These are phyloP conservation scores for Chydorus sphaericus DNA, from an alignment of 2,888 invertebrate species.

Conservation along the genomic window DNA sequence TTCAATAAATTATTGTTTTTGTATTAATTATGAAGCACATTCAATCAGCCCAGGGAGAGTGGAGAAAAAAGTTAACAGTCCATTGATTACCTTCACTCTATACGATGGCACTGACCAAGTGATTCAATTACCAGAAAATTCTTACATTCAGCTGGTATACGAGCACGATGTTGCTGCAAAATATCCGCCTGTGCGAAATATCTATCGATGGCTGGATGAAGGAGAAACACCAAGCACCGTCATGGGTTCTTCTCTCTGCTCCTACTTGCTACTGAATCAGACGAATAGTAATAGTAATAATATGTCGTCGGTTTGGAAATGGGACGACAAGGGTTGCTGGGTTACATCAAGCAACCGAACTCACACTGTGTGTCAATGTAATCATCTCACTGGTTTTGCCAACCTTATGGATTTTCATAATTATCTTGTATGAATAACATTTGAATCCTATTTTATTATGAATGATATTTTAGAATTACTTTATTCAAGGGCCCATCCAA, in stretches of 20 bases:
- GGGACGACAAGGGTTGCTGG: slow-evolving; percentile 22
- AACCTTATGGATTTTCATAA: slow-evolving; percentile 29
- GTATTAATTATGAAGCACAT: too few species aligned
- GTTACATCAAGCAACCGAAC: slow-evolving; percentile 24
- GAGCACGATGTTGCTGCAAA: slow-evolving; percentile 2
- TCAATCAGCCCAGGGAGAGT: too few species aligned
- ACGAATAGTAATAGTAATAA: background rate
- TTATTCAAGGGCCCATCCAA: too few species aligned
- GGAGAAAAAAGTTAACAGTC: too few species aligned
- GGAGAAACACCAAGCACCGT: slow-evolving; percentile 17
- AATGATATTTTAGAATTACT: too few species aligned
- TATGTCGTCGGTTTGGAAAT: slow-evolving; percentile 13
- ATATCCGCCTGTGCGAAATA: slow-evolving; percentile 3
- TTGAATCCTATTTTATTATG: background rate
- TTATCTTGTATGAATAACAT: slow-evolving; percentile 21
- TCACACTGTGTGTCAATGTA: slow-evolving; percentile 28
- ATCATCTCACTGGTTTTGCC: slow-evolving; percentile 30
- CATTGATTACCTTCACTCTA: too few species aligned
- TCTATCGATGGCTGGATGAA: slow-evolving; percentile 10
- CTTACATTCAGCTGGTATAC: too few species aligned
- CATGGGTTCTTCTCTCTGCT: slow-evolving; percentile 5
- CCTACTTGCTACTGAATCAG: background rate
- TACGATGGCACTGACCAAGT: too few species aligned
- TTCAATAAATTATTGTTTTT: too few species aligned
- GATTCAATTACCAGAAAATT: too few species aligned